Evolutionary conservation across 23 tunicate species (phyloP), one percentile per base, ranked within the genome.

Genomic region (Styela clava): DNA sequence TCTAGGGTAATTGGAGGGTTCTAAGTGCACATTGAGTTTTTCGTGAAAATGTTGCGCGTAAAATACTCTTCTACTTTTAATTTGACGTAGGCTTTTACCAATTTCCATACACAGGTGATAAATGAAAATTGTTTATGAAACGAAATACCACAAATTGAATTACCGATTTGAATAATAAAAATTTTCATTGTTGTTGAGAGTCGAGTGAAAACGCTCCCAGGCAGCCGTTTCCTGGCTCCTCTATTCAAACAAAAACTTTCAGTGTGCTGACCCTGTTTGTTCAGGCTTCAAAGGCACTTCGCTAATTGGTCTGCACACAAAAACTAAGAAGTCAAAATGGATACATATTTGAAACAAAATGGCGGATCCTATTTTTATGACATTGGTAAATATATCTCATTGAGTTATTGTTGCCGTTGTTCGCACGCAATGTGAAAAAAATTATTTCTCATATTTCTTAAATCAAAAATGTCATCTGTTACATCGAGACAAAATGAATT

Each of bases 171-270:
- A 44, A 44, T 44, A 5, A 44, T 44, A 44, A 44, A 44, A 44
- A 44, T 44, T 44, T 44, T 44, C 56, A 5, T 44, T 44, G 56
- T 44, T 44, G 12, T 7, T 44, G 12, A 44, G 12, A 44, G 12
- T 44, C 12, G 56, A 44, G 56, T 44, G 56, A 44, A 44, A 44
- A 44, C 56, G 56, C 56, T 71, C 34, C 77, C 32, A 65, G 30
- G 31, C 35, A 33, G 77, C 77, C 37, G 23, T 71, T 71, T 71
- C 77, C 77, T 71, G 37, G 34, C 16, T 71, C 37, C 24, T 34
- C 37, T 71, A 71, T 26, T 30, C 77, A 71, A 71, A 71, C 77
- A 71, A 71, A 65, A 26, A 28, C 77, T 21, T 71, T 71, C 16
- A 71, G 24, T 71, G 37, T 71, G 32, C 16, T 32, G 32, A 34